Evolutionary conservation across 2,888 invertebrate species (phyloP).

Genomic region (Panzeria rudis): DNA sequence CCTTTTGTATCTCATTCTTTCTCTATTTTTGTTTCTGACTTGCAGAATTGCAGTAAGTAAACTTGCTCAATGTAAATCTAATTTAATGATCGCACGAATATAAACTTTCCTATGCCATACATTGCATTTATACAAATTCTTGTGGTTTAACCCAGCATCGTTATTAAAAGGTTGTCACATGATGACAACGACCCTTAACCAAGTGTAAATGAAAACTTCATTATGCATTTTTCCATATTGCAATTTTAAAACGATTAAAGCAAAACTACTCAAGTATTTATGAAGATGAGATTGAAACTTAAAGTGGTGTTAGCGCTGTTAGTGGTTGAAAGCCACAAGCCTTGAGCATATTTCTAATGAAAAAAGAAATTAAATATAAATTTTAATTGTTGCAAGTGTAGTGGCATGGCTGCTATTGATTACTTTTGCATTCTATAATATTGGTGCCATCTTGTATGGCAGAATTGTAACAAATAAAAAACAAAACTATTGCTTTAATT

Average conservation of each 20-base stretch:
- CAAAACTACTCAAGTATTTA: conserved; percentile 44
- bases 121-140: not conserved
- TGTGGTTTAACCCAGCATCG: conserved; percentile 3
- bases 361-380: conserved; percentile 7
- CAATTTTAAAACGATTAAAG: conserved; percentile 18
- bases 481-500: conserved; percentile 51
- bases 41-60: too few relatives aligned
- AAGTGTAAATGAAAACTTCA: conserved; percentile 51
- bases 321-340: conserved; percentile 25
- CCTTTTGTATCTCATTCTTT: too few relatives aligned
- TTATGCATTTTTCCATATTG: conserved; percentile 12
- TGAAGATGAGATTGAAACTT: conserved; percentile 18
- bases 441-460: conserved; percentile 51
- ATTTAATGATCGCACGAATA: not conserved
- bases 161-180: conserved; percentile 26
- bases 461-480: not conserved
- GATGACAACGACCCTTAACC: conserved; percentile 45
- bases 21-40: too few relatives aligned
- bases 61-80: too few relatives aligned
- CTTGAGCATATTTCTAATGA: conserved; percentile 40
- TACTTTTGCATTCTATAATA: conserved; percentile 22
- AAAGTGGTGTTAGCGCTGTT: not conserved
- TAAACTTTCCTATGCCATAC: not conserved
- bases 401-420: conserved; percentile 44
- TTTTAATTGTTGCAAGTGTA: conserved; percentile 37